Conservation (phyloP, 2,113 vertebrate genomes). For the Grammomys dolichurus region DNA sequence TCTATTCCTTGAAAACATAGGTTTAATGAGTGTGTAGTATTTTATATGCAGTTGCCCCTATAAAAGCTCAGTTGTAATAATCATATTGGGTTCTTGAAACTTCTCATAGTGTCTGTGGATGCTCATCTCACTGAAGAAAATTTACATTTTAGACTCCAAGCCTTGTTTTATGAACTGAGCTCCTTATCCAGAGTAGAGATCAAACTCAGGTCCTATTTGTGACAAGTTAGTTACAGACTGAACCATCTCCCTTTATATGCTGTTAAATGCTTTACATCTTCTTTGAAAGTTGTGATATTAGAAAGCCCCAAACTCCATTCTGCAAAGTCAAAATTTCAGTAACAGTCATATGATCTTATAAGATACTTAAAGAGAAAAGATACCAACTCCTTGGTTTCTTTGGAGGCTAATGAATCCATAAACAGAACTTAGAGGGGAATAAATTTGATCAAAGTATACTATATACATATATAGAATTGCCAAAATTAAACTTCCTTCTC, state of each 20-base stretch:
- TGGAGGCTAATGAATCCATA: not conserved
- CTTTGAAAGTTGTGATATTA: not conserved
- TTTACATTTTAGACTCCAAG: not conserved
- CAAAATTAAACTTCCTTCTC: not conserved
- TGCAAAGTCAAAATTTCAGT: not conserved
- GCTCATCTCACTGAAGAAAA: not conserved
- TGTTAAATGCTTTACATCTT: not conserved
- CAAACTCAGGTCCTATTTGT: not conserved
- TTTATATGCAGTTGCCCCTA: not conserved
- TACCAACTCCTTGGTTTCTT: not conserved
- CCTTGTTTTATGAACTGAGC: not conserved
- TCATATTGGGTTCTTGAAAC: not conserved
- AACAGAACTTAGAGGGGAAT: not conserved
- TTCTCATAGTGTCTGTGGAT: no score
- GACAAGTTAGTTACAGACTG: not conserved
- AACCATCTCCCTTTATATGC: not conserved
- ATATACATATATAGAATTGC: not conserved
- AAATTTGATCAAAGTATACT: not conserved
- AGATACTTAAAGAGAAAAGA: not conserved
- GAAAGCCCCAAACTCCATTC: not conserved
- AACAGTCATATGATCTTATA: not conserved
- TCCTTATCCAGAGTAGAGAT: not conserved
- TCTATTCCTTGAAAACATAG: not conserved
- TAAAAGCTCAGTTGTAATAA: not conserved
- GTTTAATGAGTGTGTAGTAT: not conserved